Percentiles rank a stretch among this genome's conserved stretches.
Conservation (phyloP, 2,888 invertebrate genomes). For the Hemistola chrysoprasaria region DNA sequence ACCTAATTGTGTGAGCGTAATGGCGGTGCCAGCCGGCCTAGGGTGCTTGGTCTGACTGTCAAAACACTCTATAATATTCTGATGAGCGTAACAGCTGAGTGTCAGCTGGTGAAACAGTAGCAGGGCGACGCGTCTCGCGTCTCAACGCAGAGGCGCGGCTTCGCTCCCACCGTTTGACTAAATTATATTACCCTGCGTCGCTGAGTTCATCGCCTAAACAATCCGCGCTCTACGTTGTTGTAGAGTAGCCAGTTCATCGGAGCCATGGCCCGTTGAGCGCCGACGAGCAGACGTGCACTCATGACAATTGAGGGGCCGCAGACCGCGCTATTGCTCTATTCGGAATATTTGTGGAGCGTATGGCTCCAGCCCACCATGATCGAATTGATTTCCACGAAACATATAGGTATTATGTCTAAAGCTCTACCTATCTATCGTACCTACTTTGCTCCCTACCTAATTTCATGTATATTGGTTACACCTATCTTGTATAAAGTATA, state of each 20-base stretch:
- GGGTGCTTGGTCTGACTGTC: slow-evolving; percentile 40
- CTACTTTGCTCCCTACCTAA: no score
- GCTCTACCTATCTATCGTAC: no score
- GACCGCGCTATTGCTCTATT: slow-evolving; percentile 56
- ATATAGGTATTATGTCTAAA: no score
- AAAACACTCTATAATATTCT: slow-evolving; percentile 29
- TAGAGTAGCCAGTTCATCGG: slow-evolving; percentile 43
- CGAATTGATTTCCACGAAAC: slow-evolving; percentile 45
- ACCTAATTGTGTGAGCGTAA: slow-evolving; percentile 28
- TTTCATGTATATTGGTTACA: no score
- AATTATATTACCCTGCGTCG: slow-evolving; percentile 43
- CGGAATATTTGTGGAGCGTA: slow-evolving; percentile 47
- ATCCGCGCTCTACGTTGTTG: slow-evolving; percentile 38
- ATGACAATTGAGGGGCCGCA: slow-evolving; percentile 61
- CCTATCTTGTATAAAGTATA: no score
- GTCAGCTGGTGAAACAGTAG: slow-evolving; percentile 30
- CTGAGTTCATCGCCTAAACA: slow-evolving; percentile 69
- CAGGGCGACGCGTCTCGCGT: slow-evolving; percentile 39
- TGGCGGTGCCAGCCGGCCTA: slow-evolving; percentile 44
- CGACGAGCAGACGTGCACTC: slow-evolving; percentile 45
- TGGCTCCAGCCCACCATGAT: slow-evolving; percentile 37
- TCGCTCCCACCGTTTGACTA: slow-evolving; percentile 44
- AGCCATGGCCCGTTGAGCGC: slow-evolving; percentile 37
- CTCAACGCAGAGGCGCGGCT: slow-evolving; percentile 37
- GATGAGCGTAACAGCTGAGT: slow-evolving; percentile 16